Base-by-base conservation (phyloP, 2,888 invertebrate species). In the Cheilosia vulpina region DNA sequence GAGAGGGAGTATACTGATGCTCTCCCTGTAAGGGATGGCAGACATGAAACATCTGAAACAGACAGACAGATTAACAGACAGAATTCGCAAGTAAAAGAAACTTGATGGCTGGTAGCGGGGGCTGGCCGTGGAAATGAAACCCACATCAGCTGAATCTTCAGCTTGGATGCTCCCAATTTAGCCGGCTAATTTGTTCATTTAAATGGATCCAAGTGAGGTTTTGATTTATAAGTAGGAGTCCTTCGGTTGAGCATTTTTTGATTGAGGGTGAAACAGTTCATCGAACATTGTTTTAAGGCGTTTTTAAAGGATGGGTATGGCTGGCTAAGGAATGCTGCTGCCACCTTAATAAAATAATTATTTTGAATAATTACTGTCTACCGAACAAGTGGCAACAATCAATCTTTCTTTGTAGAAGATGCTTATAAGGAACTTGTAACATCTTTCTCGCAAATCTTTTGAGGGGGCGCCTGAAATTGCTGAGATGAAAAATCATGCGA, bases 11-110 rank as follows among this genome's bases (percentile, higher is more conserved):
- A 50, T 27, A 15, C 4, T 45, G 65, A 21, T 6, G 21, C 6
- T 13, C 19, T n/a, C 52, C 45, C 19, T 9, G 19, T 65, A 15
- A 34, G 24, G 65, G 55, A 72, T 78, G 62, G 17, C 13, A 55
- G 43, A 45, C 66, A 66, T 38, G 72, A 68, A 78, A 83, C 83
- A 83, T 83, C 83, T 83, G 78, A 83, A 83, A 66, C 82, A 82
- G 82, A 63, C 83, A 83, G 72, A 83, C 78, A 72, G 72, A 73
- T 78, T 78, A 78, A 66, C 78, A 83, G 72, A 68, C 55, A 47
- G 55, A 72, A 34, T 19, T 62, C 31, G 11, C n/a, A 52, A 45
- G 71, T 68, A 55, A 77, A 52, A 78, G 24, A 69, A 66, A 34
- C 53, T 27, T 31, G 38, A n/a, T 21, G 45, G 19, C 13, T 4